Evolutionary conservation across 2,113 vertebrate genomes (phyloP).

Genomic region (Lepisosteus oculatus): DNA sequence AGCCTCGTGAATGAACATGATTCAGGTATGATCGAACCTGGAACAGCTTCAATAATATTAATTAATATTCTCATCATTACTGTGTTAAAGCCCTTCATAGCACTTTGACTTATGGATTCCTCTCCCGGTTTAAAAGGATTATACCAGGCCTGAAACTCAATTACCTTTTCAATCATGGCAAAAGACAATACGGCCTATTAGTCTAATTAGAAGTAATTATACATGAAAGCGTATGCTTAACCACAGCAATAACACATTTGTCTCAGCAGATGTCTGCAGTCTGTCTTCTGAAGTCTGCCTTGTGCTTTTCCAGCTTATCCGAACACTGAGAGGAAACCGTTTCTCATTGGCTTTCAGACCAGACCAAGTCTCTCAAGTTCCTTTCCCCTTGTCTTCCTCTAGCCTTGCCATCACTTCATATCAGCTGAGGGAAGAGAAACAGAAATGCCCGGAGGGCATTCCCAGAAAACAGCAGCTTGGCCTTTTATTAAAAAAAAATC

Average conservation of each 20-base stretch:
- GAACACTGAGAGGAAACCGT: slow-evolving; percentile 30
- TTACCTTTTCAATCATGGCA: slow-evolving; percentile 43
- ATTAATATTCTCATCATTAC: slow-evolving; percentile 58
- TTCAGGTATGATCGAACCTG: slow-evolving; percentile 52
- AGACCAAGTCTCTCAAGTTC: no score
- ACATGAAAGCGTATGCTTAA: slow-evolving; percentile 53
- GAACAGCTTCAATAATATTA: slow-evolving; percentile 47
- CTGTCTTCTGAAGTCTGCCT: slow-evolving; percentile 42
- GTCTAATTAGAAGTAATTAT: slow-evolving; percentile 63
- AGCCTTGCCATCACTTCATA: no score
- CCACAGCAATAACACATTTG: slow-evolving; percentile 39
- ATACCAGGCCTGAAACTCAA: slow-evolving; percentile 47
- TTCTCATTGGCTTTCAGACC: no score
- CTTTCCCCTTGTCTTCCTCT: no score
- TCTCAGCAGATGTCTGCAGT: slow-evolving; percentile 58
- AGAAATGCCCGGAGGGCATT: no score
- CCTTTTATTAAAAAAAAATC: no score
- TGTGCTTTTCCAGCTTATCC: slow-evolving; percentile 39
- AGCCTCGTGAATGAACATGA: slow-evolving; percentile 39
- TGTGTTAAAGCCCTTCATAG: slow-evolving; percentile 42
- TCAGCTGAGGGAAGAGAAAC: no score
- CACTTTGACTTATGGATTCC: slow-evolving; percentile 44
- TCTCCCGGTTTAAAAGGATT: slow-evolving; percentile 44
- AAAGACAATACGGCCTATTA: slow-evolving; percentile 52
- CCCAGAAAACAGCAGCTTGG: no score